Evolutionary conservation across 2,797 vertebrate species (phyloP).

Genomic region (Tokudaia muenninki): DNA sequence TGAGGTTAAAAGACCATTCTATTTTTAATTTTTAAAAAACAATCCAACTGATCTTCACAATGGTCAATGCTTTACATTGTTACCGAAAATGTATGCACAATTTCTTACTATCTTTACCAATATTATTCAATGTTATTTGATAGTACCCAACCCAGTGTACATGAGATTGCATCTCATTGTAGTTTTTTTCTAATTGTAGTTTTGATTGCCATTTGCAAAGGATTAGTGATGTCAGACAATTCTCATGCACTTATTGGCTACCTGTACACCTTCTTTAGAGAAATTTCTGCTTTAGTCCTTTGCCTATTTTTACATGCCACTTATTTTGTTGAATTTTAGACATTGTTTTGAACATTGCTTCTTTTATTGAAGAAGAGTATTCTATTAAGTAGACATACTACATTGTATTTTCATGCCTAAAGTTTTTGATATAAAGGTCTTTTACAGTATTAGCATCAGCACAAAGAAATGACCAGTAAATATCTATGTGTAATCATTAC

Average conservation of each 20-base stretch:
- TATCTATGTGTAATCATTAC: background rate
- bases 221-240: background rate
- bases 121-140: background rate
- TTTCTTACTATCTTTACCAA: background rate
- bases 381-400: background rate
- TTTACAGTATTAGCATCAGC: background rate
- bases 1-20: slow-evolving; percentile 3
- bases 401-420: background rate
- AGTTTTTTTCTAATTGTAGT: background rate
- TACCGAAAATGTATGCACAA: background rate
- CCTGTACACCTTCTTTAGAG: background rate
- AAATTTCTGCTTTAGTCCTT: background rate
- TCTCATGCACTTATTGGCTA: background rate
- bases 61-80: background rate
- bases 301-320: background rate
- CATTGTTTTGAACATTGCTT: background rate
- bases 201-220: background rate
- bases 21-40: background rate
- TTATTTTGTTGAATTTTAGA: background rate
- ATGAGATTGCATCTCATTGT: background rate
- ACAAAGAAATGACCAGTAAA: background rate
- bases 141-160: background rate
- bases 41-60: background rate
- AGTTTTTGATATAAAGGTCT: background rate
- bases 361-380: background rate